These are phyloP conservation scores for Stratiolaelaps scimitus DNA, from an alignment of 1,140 invertebrate genomes.

Conservation along the genomic window DNA sequence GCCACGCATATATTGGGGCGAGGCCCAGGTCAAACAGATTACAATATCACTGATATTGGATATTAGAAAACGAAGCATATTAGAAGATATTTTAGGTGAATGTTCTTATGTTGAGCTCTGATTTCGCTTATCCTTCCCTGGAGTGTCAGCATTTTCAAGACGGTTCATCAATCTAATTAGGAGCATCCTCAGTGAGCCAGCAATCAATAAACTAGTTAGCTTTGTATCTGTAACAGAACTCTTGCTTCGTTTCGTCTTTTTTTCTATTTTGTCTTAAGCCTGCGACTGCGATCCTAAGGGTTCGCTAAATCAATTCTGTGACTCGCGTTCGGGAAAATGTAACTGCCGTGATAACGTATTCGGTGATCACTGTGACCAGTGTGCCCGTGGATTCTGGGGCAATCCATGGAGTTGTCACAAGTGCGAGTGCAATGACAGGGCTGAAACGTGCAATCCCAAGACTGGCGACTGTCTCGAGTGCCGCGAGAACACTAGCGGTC, in stretches of 20 bases:
- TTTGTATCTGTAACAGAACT: too few relatives aligned
- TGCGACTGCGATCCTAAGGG: conserved; percentile 94
- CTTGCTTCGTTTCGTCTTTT: too few relatives aligned
- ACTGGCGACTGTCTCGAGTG: conserved; percentile 85
- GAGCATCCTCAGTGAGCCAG: too few relatives aligned
- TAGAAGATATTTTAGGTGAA: too few relatives aligned
- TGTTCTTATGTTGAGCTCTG: too few relatives aligned
- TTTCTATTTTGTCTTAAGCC: conserved; percentile 43
- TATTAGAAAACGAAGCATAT: too few relatives aligned
- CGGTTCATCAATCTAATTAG: too few relatives aligned
- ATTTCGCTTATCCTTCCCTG: too few relatives aligned
- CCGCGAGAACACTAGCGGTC: conserved; percentile 69
- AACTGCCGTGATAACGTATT: conserved; percentile 85
- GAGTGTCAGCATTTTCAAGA: too few relatives aligned
- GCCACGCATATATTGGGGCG: too few relatives aligned
- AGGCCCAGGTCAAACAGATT: not conserved
- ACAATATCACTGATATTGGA: too few relatives aligned
- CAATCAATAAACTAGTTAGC: too few relatives aligned
- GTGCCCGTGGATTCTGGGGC: conserved; percentile 86
- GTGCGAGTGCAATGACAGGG: conserved; percentile 94
- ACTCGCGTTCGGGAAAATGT: conserved; percentile 79
- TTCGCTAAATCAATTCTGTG: conserved; percentile 86
- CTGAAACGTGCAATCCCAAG: conserved; percentile 75
- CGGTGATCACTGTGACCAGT: conserved; percentile 81
- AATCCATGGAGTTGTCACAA: conserved; percentile 77